These are phyloP conservation scores for Metridium senile DNA, from an alignment of 92 coral and sea anemone genomes.

Conservation along the genomic window DNA sequence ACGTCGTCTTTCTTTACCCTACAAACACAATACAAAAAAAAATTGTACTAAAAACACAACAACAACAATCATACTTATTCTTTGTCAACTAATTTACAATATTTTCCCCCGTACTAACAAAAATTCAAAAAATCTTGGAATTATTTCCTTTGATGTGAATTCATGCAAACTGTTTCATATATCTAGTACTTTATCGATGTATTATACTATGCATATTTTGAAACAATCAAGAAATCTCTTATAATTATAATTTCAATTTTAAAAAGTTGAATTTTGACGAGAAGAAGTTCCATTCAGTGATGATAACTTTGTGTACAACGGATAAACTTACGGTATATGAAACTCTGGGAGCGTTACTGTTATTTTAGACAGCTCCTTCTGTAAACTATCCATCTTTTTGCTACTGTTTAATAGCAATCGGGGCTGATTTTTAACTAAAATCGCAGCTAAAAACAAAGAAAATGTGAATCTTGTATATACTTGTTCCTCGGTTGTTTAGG, in stretches of 20 bases:
- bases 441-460: not conserved
- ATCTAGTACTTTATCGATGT: too few relatives aligned
- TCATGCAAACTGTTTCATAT: too few relatives aligned
- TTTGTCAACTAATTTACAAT: too few relatives aligned
- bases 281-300: too few relatives aligned
- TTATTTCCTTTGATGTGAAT: too few relatives aligned
- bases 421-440: slow-evolving; percentile 1
- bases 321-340: slow-evolving; percentile 63
- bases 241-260: too few relatives aligned
- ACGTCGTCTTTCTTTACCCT: slow-evolving; percentile 41
- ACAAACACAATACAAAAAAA: slow-evolving; percentile 4
- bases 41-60: not conserved
- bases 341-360: slow-evolving; percentile 81
- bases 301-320: too few relatives aligned
- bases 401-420: not conserved
- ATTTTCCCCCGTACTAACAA: too few relatives aligned
- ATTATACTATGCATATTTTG: too few relatives aligned
- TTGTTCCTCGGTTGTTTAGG: slow-evolving; percentile 23
- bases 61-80: not conserved
- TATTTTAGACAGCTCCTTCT: slow-evolving; percentile 85
- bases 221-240: too few relatives aligned
- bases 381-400: slow-evolving; percentile 67
- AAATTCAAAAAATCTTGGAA: too few relatives aligned
- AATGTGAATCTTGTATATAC: slow-evolving; percentile 10
- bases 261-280: too few relatives aligned